Evolutionary conservation across 1,140 invertebrate species (phyloP).

Genomic region (Aradophagus sp.): DNA sequence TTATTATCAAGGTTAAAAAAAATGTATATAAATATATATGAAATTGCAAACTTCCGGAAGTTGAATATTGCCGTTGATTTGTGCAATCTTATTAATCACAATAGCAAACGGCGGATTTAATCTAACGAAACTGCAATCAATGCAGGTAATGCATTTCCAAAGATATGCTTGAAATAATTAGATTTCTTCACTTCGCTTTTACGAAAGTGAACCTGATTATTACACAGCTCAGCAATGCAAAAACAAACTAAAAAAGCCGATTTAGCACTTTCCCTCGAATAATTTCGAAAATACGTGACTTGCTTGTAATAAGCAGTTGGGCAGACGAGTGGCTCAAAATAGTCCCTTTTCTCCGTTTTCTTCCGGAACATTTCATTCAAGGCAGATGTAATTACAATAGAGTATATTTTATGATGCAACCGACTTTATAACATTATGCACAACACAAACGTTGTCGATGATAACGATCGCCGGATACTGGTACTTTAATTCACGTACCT

Average conservation of each 20-base stretch:
- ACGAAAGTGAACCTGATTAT: slow-evolving; percentile 36
- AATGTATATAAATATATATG: no score
- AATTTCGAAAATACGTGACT: slow-evolving; percentile 22
- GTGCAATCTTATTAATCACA: no score
- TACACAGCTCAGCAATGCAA: slow-evolving; percentile 10
- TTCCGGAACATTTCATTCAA: slow-evolving; percentile 9
- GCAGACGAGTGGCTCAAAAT: slow-evolving; percentile 15
- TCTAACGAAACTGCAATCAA: slow-evolving; percentile 23
- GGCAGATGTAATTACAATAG: slow-evolving; percentile 22
- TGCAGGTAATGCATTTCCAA: slow-evolving; percentile 15
- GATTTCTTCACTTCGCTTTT: slow-evolving; percentile 31
- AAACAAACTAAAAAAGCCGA: slow-evolving; percentile 23
- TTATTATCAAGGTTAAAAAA: no score
- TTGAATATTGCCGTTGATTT: no score
- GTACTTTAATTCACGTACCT: slow-evolving; percentile 27
- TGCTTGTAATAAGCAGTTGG: slow-evolving; percentile 9
- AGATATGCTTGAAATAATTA: slow-evolving; percentile 35
- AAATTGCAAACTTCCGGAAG: no score
- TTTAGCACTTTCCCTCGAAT: slow-evolving; percentile 29
- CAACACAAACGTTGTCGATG: slow-evolving; percentile 4
- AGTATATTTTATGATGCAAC: slow-evolving; percentile 12
- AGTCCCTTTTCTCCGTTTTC: slow-evolving; percentile 7
- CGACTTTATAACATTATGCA: slow-evolving; percentile 2
- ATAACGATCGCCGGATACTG: slow-evolving; percentile 35
- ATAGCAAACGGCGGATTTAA: no score